Evolutionary conservation across 1,140 invertebrate species (phyloP).

Genomic region (Ephestia elutella): DNA sequence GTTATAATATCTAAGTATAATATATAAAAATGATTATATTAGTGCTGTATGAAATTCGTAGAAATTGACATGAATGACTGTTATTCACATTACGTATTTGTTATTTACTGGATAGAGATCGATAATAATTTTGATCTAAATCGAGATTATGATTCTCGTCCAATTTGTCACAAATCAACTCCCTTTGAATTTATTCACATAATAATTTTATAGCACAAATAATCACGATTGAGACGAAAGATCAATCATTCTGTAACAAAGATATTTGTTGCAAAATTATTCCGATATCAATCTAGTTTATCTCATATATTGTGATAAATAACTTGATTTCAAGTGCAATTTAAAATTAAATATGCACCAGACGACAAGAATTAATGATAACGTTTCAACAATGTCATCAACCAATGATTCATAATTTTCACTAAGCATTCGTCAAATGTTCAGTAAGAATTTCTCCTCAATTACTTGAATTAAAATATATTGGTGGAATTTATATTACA

Average conservation of each 20-base stretch:
- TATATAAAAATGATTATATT: neutral
- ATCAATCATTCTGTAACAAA: constrained; percentile 4
- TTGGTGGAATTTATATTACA: too few relatives aligned
- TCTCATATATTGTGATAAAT: neutral
- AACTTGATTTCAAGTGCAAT: neutral
- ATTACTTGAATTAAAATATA: too few relatives aligned
- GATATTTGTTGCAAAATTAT: constrained; percentile 1
- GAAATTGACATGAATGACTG: too few relatives aligned
- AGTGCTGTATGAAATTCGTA: too few relatives aligned
- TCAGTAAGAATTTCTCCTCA: too few relatives aligned
- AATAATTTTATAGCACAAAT: neutral
- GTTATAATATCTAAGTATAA: too few relatives aligned
- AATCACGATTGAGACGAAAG: neutral
- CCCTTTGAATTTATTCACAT: neutral
- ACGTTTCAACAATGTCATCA: too few relatives aligned
- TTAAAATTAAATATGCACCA: neutral
- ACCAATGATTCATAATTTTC: too few relatives aligned
- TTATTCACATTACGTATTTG: too few relatives aligned
- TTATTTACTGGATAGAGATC: neutral
- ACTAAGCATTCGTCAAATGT: too few relatives aligned
- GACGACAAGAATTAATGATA: neutral
- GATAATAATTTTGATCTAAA: neutral
- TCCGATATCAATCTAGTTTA: neutral
- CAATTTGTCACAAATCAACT: constrained; percentile 5
- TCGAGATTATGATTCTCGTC: neutral